Evolutionary conservation across 2,113 vertebrate genomes (phyloP), one percentile per base, ranked within the genome.

Genomic region (Amblyopsis rosae): DNA sequence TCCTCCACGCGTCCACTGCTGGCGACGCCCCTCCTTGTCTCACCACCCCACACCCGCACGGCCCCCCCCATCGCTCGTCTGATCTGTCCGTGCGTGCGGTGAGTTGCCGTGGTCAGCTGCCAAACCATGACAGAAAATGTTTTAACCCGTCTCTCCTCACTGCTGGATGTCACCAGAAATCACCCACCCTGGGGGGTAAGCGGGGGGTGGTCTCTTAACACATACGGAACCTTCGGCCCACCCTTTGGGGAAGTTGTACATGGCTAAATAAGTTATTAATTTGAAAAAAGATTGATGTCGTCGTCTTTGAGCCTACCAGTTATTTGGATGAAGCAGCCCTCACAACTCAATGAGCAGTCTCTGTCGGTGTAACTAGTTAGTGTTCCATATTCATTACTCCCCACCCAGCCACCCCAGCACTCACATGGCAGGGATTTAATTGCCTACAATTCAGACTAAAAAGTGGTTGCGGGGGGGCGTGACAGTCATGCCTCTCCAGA

Each of bases 331-430:
- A 81, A 80, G 65, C 69, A 79, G 76, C 61, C 76, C 81, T 91
- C 74, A 86, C 84, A 91, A 89, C 70, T 84, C 81, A 19, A 64
- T 62, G 72, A 76, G 72, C 41, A 9, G 77, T 88, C 90, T 89
- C 88, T 4, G 41, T 6, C 54, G 87, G 87, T 67, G 46, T 81
- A 73, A 70, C 76, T n/a, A 75, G 72, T 77, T 67, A 60, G 75
- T 73, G 77, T 87, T 91, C 80, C 88, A 91, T 91, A 90, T 91
- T 91, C 87, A 91, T 91, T 72, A 87, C 26, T 26, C 26, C 26
- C 26, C 26, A 26, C 72, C 50, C 12, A 73, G 68, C 81, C 75
- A 67, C 66, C 3, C 65, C 58, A 81, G 75, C 76, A n/a, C 75
- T 82, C 72, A 75, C 73, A 86, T 67, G 71, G 73, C 54, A n/a